Evolutionary conservation across 2,113 vertebrate species (phyloP).

Genomic region (Grammomys dolichurus): DNA sequence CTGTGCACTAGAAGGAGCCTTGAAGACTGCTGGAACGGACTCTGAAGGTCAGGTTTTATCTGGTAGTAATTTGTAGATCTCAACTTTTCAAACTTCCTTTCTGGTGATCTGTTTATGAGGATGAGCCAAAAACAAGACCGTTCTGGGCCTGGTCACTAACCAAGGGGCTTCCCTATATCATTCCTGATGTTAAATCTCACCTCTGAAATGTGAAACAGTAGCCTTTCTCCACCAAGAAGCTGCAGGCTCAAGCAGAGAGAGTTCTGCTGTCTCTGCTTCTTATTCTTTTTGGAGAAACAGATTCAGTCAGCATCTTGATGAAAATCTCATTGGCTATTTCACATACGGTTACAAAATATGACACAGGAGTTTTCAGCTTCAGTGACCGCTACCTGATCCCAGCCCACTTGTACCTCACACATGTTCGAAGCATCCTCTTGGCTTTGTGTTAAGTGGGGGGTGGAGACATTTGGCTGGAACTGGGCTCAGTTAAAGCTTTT

Average conservation of each 20-base stretch:
- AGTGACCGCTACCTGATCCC: neutral
- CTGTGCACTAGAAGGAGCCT: accelerated
- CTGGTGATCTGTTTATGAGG: neutral
- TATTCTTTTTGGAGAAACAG: neutral
- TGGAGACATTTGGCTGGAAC: neutral
- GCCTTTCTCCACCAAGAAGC: neutral
- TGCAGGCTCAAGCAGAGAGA: neutral
- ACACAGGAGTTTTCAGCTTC: neutral
- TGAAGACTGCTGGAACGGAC: too few species aligned
- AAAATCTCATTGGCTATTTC: conserved; percentile 38
- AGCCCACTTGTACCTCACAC: neutral
- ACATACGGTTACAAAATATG: conserved; percentile 8
- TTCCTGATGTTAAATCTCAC: neutral
- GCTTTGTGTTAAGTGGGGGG: too few species aligned
- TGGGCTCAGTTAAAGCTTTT: neutral
- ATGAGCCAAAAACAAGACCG: neutral
- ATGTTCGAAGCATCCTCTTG: neutral
- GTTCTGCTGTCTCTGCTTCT: neutral
- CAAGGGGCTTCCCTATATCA: neutral
- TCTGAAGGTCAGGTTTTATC: neutral
- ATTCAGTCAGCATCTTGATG: conserved; percentile 53
- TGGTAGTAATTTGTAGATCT: neutral
- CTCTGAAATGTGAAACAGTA: neutral
- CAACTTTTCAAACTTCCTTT: neutral
- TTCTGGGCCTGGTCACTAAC: neutral